phyloP scores from a whole-genome alignment of 1,140 invertebrate genomes.

The Drosophila persimilis region DNA sequence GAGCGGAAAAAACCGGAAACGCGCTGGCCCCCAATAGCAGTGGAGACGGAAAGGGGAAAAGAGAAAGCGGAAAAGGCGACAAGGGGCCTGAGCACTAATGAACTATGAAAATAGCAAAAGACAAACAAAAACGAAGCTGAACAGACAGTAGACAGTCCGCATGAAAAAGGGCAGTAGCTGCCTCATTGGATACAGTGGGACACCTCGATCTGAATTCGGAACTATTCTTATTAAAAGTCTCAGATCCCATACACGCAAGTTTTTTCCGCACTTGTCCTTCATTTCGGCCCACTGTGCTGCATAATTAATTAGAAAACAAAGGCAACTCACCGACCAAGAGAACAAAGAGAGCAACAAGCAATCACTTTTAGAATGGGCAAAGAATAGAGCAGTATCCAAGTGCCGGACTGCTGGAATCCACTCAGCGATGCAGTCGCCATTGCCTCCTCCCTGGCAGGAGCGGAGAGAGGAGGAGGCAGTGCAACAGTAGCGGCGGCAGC shows the following conservation, averaged over 20 bases:
- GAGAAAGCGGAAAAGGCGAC: neutral
- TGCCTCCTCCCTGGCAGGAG: no score
- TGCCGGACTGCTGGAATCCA: conserved; percentile 46
- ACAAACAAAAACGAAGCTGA: conserved; percentile 50
- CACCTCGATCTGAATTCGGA: neutral
- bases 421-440: conserved; percentile 38
- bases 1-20: conserved; percentile 2
- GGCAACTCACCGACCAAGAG: conserved; percentile 19
- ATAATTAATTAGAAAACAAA: conserved; percentile 70
- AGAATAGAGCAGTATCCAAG: conserved; percentile 53
- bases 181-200: conserved; percentile 21
- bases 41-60: neutral
- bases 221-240: no score
- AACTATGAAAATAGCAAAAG: conserved; percentile 64
- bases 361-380: conserved; percentile 39
- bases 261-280: neutral
- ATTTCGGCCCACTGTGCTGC: conserved; percentile 20
- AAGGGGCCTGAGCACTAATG: conserved; percentile 52
- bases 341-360: conserved; percentile 46
- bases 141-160: neutral
- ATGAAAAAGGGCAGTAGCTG: conserved; percentile 18
- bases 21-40: conserved; percentile 13
- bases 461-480: conserved; percentile 8
- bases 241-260: no score
- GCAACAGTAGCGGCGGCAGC: conserved; percentile 9